phyloP scores from a whole-genome alignment of 2,113 vertebrate genomes.

The Penelope pileata region DNA sequence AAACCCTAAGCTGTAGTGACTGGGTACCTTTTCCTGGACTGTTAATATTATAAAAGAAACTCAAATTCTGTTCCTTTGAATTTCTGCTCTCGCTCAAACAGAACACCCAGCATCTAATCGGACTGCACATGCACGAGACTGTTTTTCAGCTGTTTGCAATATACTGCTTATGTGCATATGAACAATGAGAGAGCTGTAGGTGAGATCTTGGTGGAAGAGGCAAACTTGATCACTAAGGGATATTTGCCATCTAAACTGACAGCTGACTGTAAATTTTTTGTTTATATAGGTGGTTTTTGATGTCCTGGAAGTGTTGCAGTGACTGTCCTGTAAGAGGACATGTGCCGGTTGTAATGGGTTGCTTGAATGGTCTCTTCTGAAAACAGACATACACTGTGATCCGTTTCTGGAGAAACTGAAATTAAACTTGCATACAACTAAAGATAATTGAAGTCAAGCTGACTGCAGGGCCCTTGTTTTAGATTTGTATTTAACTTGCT shows the following conservation, averaged over 20 bases:
- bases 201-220: neutral
- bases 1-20: neutral
- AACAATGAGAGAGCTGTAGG: neutral
- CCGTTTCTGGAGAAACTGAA: neutral
- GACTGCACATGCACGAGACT: neutral
- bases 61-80: neutral
- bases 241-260: neutral
- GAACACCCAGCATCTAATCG: neutral
- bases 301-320: neutral
- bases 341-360: neutral
- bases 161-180: neutral
- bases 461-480: too few relatives aligned
- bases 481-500: fast-evolving
- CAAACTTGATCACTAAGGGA: neutral
- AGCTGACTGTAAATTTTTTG: neutral
- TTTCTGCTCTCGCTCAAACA: neutral
- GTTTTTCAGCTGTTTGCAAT: neutral
- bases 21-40: neutral
- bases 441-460: neutral
- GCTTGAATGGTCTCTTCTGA: neutral
- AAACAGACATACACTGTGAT: fast-evolving
- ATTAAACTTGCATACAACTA: neutral
- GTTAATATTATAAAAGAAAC: neutral
- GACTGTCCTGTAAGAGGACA: neutral
- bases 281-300: neutral